phyloP scores from a whole-genome alignment of 2,113 vertebrate species.

The Redunca redunca region DNA sequence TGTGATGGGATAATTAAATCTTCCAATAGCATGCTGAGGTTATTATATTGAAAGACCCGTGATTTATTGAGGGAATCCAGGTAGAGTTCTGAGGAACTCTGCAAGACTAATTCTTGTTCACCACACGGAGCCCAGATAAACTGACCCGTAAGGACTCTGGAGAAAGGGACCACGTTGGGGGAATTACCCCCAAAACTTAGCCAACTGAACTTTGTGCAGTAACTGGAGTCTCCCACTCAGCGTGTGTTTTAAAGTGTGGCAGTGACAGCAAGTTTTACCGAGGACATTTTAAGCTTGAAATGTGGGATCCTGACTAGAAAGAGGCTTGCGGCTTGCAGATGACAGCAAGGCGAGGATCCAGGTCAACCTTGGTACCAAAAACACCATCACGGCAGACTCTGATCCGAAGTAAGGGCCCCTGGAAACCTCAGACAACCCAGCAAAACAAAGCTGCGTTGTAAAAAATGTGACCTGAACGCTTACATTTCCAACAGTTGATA shows the following conservation, averaged over 20 bases:
- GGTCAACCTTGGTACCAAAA: background rate
- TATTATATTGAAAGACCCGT: rapidly evolving
- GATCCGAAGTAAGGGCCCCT: no score
- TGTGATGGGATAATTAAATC: background rate
- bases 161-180: no score
- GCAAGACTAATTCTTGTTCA: background rate
- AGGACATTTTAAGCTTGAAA: background rate
- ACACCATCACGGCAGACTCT: background rate
- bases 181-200: background rate
- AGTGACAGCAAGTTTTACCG: no score
- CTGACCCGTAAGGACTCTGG: rapidly evolving
- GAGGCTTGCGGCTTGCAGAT: rapidly evolving
- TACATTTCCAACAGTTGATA: rapidly evolving
- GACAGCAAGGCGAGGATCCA: rapidly evolving
- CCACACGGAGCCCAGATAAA: rapidly evolving
- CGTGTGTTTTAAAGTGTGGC: background rate
- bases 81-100: rapidly evolving
- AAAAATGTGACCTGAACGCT: background rate
- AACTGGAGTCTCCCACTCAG: background rate
- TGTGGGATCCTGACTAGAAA: background rate
- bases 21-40: background rate
- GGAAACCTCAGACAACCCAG: background rate
- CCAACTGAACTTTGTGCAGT: background rate
- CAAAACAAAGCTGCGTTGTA: background rate
- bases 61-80: background rate